Conservation (phyloP, 1,140 invertebrate genomes). For the Anthonomus grandis region DNA sequence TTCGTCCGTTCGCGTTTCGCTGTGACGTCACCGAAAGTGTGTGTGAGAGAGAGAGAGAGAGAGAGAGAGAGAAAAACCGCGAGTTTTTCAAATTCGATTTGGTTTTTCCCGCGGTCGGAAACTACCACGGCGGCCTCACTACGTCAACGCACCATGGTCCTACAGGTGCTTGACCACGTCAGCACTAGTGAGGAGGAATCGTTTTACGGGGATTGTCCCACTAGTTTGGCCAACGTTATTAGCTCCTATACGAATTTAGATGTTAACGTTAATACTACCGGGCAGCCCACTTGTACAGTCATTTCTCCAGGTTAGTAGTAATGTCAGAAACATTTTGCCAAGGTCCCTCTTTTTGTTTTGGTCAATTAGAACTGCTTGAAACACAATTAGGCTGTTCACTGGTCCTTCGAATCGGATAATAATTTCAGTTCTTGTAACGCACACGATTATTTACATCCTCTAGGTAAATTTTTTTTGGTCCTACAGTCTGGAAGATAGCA, state of each 20-base stretch:
- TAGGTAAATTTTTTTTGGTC: no score
- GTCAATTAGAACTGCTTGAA: no score
- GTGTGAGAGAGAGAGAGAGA: no score
- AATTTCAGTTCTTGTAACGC: no score
- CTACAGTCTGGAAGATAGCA: no score
- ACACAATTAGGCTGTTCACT: no score
- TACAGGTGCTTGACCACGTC: conserved; percentile 49
- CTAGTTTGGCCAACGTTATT: conserved; percentile 7
- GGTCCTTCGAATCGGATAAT: no score
- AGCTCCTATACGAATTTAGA: conserved; percentile 46
- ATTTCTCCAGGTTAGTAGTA: conserved; percentile 42
- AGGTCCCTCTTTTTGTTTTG: no score
- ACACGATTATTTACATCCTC: no score
- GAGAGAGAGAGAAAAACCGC: no score
- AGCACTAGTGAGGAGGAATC: conserved; percentile 44
- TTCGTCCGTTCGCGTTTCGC: conserved; percentile 1
- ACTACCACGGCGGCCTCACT: conserved; percentile 41
- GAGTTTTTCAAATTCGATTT: no score
- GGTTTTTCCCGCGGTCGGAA: conserved; percentile 8
- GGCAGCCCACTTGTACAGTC: conserved; percentile 47
- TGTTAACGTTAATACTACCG: conserved; percentile 44
- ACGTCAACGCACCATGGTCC: conserved; percentile 46
- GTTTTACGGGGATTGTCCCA: conserved; percentile 49
- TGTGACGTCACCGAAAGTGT: conserved; percentile 1
- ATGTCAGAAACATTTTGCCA: no score